phyloP scores from a whole-genome alignment of 2,888 invertebrate genomes.

The Drosophila mercatorum region DNA sequence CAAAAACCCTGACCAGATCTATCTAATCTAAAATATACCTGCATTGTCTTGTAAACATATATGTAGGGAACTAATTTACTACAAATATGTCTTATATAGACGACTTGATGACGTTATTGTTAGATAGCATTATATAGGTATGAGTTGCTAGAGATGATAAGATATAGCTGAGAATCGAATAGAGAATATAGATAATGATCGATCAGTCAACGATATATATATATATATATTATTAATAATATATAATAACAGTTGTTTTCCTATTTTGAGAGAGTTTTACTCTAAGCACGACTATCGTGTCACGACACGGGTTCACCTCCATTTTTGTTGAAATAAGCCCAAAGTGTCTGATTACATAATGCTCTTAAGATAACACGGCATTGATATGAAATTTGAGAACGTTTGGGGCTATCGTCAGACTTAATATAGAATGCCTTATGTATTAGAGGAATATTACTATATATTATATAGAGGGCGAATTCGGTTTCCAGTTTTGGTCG shows the following conservation, averaged over 20 bases:
- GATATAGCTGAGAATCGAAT: background rate
- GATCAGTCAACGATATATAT: background rate
- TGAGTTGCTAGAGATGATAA: background rate
- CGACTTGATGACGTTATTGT: conserved; percentile 2
- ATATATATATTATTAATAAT: background rate
- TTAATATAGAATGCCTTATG: background rate
- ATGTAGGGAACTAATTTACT: background rate
- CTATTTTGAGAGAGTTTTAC: background rate
- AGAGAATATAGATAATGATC: background rate
- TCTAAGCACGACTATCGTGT: background rate
- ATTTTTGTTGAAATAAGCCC: background rate
- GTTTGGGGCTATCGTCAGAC: background rate
- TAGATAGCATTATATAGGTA: background rate
- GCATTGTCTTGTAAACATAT: background rate
- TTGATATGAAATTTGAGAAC: conserved; percentile 22
- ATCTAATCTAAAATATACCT: background rate
- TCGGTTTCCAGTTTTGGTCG: background rate
- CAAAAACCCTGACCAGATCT: background rate
- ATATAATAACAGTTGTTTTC: no score
- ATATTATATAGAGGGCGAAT: background rate
- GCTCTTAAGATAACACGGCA: background rate
- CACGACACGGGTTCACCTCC: background rate
- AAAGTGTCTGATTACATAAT: conserved; percentile 1
- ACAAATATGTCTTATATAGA: background rate
- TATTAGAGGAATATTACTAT: background rate